Evolutionary conservation across 2,888 invertebrate genomes (phyloP).

Genomic region (Tenthredo notha): DNA sequence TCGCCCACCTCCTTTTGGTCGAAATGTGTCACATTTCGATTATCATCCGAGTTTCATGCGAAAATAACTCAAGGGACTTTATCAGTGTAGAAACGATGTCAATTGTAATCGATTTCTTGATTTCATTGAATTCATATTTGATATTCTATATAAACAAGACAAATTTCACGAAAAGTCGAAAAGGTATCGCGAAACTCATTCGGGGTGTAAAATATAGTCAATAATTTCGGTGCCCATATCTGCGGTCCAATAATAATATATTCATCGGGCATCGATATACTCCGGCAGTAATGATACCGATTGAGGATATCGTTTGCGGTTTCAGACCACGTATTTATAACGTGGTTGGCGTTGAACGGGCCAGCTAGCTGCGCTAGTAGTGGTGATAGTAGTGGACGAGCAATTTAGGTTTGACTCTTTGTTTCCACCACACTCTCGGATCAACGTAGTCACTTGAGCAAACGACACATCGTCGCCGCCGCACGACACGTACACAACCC

Average conservation of each 20-base stretch:
- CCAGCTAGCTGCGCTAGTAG: background rate
- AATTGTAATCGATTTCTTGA: no score
- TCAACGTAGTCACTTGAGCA: background rate
- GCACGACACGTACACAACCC: conserved; percentile 14
- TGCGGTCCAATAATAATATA: background rate
- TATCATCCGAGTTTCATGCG: no score
- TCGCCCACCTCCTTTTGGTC: no score
- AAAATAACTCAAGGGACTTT: no score
- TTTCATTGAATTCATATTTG: no score
- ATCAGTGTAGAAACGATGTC: no score
- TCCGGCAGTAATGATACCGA: background rate
- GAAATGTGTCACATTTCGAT: no score
- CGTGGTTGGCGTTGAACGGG: conserved; percentile 11
- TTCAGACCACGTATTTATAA: conserved; percentile 24
- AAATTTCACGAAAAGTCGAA: background rate
- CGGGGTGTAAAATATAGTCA: background rate
- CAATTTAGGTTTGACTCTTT: conserved; percentile 39
- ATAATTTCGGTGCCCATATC: background rate
- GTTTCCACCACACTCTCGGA: conserved; percentile 6
- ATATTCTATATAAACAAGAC: no score
- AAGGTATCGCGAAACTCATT: background rate
- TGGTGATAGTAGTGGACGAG: background rate
- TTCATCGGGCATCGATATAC: conserved; percentile 12
- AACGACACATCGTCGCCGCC: conserved; percentile 1
- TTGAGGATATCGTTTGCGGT: conserved; percentile 4